A percentile compares a stretch with the other conserved stretches of the same genome.
phyloP scores from a whole-genome alignment of 1,140 invertebrate genomes.

The Hormaphis cornu region DNA sequence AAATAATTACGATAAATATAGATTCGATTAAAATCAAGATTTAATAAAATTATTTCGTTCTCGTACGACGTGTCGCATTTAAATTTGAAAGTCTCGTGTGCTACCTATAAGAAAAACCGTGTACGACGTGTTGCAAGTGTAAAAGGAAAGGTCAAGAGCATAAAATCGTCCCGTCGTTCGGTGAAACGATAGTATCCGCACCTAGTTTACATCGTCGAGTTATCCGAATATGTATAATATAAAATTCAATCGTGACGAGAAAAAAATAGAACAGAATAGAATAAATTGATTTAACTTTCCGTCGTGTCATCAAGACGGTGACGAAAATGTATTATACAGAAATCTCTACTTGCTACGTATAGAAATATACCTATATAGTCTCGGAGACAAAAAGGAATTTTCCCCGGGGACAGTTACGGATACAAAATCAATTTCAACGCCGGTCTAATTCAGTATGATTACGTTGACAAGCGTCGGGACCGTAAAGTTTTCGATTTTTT shows the following conservation, averaged over 20 bases:
- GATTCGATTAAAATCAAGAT: too few relatives aligned
- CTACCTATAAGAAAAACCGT: too few relatives aligned
- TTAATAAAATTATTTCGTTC: too few relatives aligned
- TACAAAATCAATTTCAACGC: conserved; percentile 2
- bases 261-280: too few relatives aligned
- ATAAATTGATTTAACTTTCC: conserved; percentile 18
- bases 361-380: too few relatives aligned
- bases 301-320: neutral
- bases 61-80: too few relatives aligned
- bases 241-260: neutral
- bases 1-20: too few relatives aligned
- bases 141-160: neutral
- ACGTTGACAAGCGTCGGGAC: too few relatives aligned
- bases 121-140: too few relatives aligned
- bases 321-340: conserved; percentile 10
- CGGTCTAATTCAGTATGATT: neutral
- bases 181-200: neutral
- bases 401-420: neutral
- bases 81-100: too few relatives aligned
- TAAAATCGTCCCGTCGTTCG: neutral
- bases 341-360: neutral
- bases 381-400: neutral
- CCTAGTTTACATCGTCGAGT: neutral
- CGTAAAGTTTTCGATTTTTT: too few relatives aligned
- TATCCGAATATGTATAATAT: too few relatives aligned